Conservation (phyloP, 1,140 invertebrate genomes). For the Drosophila eugracilis region DNA sequence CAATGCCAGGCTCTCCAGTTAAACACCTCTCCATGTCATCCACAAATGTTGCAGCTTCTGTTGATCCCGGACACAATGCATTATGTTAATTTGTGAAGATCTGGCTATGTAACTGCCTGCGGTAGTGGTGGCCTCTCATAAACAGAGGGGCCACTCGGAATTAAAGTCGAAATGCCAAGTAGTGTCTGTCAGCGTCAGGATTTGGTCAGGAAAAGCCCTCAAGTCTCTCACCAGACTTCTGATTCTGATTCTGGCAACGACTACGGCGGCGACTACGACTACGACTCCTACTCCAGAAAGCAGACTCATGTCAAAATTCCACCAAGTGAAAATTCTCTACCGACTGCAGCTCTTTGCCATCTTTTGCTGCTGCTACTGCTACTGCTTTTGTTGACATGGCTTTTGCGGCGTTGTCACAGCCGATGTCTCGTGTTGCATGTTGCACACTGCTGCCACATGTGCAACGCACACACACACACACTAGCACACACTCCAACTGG, state of each 20-base stretch:
- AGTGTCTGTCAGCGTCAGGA: constrained; percentile 57
- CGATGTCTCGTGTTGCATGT: constrained; percentile 73
- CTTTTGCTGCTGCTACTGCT: constrained; percentile 39
- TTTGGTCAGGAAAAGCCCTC: constrained; percentile 33
- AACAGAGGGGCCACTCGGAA: constrained; percentile 51
- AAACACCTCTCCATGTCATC: constrained; percentile 39
- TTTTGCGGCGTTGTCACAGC: constrained; percentile 76
- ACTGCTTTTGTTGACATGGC: constrained; percentile 75
- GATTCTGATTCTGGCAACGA: neutral
- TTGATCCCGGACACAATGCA: constrained; percentile 40
- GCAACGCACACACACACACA: constrained; percentile 9
- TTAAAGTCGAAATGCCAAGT: constrained; percentile 63
- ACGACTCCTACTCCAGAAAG: neutral
- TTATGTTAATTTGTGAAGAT: constrained; percentile 41
- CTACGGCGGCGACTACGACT: neutral
- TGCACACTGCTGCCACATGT: constrained; percentile 43
- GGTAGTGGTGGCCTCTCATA: constrained; percentile 26
- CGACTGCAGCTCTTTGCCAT: constrained; percentile 42
- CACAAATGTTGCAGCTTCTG: constrained; percentile 43
- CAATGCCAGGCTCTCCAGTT: constrained; percentile 4
- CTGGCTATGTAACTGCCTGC: constrained; percentile 30
- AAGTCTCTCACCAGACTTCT: constrained; percentile 13
- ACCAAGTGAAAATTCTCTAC: constrained; percentile 43
- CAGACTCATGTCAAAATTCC: constrained; percentile 36
- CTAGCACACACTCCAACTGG: neutral